A percentile compares a stretch with the other conserved stretches of the same genome.
Conservation (phyloP, 2,888 invertebrate species). For the Candidula unifasciata region DNA sequence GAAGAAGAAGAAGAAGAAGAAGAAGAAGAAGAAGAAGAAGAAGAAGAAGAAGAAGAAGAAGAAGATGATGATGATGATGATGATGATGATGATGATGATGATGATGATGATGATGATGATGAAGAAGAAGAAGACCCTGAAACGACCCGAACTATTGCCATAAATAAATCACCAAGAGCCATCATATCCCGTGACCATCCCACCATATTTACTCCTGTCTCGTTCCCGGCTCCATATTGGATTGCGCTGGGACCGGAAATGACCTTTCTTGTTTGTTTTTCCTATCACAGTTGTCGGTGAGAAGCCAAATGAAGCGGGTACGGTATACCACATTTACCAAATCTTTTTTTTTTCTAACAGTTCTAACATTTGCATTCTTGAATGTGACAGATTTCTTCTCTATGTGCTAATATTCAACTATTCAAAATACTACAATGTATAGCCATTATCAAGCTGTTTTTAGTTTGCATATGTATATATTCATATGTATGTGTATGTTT, state of each 20-base stretch:
- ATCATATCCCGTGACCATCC: no score
- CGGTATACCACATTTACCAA: slow-evolving; percentile 40
- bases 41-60: no score
- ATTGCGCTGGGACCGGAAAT: neutral
- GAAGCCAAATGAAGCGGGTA: slow-evolving; percentile 55
- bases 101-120: no score
- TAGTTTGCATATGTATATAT: neutral
- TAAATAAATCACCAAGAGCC: no score
- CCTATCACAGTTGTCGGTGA: slow-evolving; percentile 49
- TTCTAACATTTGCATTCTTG: slow-evolving; percentile 23
- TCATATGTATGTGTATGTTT: neutral
- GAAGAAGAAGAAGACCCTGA: no score
- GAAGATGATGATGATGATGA: no score
- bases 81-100: no score
- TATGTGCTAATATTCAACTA: neutral
- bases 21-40: no score
- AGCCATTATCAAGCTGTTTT: neutral
- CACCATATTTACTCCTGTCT: neutral
- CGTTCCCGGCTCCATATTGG: neutral
- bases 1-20: no score
- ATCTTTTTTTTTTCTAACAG: neutral
- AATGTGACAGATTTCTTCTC: slow-evolving; percentile 35
- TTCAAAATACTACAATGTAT: neutral
- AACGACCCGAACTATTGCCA: no score
- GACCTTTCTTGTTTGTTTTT: slow-evolving; percentile 29